Evolutionary conservation across 2,113 vertebrate species (phyloP), one percentile per base, ranked within the genome.

Genomic region (Orycteropus afer): DNA sequence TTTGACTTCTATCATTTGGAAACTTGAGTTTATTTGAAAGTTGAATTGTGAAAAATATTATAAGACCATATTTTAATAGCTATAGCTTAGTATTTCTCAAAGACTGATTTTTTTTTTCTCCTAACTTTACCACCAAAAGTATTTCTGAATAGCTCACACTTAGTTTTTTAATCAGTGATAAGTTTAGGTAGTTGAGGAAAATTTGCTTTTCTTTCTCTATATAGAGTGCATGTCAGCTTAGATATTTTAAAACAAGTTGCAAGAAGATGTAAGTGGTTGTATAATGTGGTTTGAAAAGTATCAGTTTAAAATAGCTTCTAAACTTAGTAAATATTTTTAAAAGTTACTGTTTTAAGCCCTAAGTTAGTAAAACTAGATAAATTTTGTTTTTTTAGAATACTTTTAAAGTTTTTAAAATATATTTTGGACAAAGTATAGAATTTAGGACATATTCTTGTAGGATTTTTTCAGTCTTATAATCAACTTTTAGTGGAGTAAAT

Each of bases 371-470:
- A 83, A 76, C 27, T 37, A 77, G 45, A 2, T 95, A 67, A 14
- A 80, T 67, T 8, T 94, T 80, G 71, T 11, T 71, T 82, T 94
- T 69, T 91, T 47, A 96, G 80, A 57, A 34, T 42, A 87, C 65
- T 86, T 89, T 85, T 47, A 10, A 84, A 82, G 29, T 73, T 55
- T 71, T 91, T 80, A 82, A 55, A 88, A 32, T 74, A 23, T 14
- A 17, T 96, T 92, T 96, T 90, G 55, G 55, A 23, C 13, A 73
- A 34, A 42, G 89, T 51, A 11, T 84, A 53, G 78, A 47, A 67
- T 79, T 93, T 84, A 93, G 53, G 37, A 57, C 53, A n/a, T 51
- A 74, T 32, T 55, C 29, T 27, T 63, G 37, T 34, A 67, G 42
- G 61, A 17, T 73, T 88, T 77, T 71, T 29, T 88, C 42, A 83